Evolutionary conservation across 2,797 vertebrate genomes (phyloP).

Genomic region (Sebastes trivittatus): DNA sequence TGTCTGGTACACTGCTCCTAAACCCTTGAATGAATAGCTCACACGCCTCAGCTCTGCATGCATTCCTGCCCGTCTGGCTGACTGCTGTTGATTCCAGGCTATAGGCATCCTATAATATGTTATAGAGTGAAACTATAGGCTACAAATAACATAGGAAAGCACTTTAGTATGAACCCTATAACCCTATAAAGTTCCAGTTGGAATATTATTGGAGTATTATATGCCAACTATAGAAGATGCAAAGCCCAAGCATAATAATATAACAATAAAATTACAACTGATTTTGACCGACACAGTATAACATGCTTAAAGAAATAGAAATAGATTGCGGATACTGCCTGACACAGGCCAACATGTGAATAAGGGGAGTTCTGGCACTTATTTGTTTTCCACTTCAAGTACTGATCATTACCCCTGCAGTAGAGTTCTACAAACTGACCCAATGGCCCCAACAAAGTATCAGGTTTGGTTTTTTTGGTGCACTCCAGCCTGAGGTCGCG

Average conservation of each 20-base stretch:
- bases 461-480: neutral
- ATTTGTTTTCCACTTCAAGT: neutral
- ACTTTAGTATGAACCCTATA: neutral
- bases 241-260: neutral
- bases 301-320: neutral
- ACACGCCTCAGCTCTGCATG: neutral
- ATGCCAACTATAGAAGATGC: neutral
- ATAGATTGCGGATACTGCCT: neutral
- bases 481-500: neutral
- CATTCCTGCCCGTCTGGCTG: neutral
- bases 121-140: neutral
- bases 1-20: neutral
- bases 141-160: neutral
- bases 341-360: neutral
- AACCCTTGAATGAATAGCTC: neutral
- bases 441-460: constrained; percentile 1
- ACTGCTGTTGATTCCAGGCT: too few species aligned
- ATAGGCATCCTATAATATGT: neutral
- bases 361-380: neutral
- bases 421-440: neutral
- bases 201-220: neutral
- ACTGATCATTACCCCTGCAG: constrained; percentile 7
- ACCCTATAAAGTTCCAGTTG: neutral
- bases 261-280: neutral
- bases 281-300: neutral